A percentile compares a stretch with the other conserved stretches of the same genome.
phyloP scores from a whole-genome alignment of 2,113 vertebrate species.

The Rhipidura dahli region DNA sequence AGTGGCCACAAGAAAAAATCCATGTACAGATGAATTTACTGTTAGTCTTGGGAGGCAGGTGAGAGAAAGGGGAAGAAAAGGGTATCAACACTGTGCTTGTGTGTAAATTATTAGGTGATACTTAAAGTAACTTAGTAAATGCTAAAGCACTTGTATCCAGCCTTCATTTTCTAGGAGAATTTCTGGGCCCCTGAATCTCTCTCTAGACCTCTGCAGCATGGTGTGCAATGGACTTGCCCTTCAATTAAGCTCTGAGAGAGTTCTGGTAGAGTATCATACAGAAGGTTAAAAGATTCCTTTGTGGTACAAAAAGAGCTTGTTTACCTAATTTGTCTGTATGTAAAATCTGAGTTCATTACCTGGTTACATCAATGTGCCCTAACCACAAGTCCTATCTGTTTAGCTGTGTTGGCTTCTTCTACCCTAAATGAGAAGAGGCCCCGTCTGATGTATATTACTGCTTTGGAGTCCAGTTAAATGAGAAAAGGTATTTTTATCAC shows the following conservation, averaged over 20 bases:
- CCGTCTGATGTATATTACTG: not conserved
- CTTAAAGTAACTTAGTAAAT: not conserved
- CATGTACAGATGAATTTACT: not conserved
- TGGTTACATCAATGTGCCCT: not conserved
- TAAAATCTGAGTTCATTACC: not conserved
- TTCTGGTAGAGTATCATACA: not conserved
- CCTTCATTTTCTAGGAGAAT: not conserved
- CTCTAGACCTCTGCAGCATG: not conserved
- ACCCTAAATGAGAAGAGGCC: not conserved
- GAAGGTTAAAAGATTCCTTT: not conserved
- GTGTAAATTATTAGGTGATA: not conserved
- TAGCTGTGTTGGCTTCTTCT: not conserved
- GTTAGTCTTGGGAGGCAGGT: not conserved
- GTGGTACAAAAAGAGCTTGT: not conserved
- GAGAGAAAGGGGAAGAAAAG: not conserved
- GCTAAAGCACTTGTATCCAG: not conserved
- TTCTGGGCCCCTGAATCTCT: not conserved
- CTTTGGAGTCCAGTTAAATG: not conserved
- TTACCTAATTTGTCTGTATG: not conserved
- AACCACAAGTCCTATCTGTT: not conserved
- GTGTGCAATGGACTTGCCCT: not conserved
- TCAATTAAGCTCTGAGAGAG: not conserved
- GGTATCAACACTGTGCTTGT: not conserved
- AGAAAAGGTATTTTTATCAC: not conserved
- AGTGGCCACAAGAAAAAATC: not conserved